phyloP scores from a whole-genome alignment of 2,888 invertebrate genomes.

The Ormyrus thymus region DNA sequence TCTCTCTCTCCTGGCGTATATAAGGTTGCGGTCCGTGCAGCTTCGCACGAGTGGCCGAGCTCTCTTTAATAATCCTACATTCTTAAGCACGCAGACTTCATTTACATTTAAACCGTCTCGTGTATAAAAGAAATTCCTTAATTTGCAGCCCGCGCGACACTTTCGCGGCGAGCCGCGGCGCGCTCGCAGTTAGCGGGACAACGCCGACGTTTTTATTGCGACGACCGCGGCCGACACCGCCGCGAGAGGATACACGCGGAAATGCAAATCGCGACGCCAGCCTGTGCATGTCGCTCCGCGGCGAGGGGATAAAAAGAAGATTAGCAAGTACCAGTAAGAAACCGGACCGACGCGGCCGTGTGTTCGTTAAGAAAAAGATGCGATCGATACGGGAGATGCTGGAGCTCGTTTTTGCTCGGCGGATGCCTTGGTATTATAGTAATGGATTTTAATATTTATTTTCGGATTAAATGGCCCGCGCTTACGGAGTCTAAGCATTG shows the following conservation, averaged over 20 bases:
- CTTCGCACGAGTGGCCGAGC: slow-evolving; percentile 55
- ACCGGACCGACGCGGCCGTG: slow-evolving; percentile 32
- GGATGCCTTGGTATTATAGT: too few species aligned
- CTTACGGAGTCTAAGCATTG: too few species aligned
- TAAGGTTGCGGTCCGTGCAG: neutral
- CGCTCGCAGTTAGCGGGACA: neutral
- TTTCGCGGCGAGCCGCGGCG: neutral
- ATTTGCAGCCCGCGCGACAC: slow-evolving; percentile 56
- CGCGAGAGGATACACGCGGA: slow-evolving; percentile 23
- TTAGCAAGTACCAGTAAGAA: slow-evolving; percentile 52
- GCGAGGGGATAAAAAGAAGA: slow-evolving; percentile 58
- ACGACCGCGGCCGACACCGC: slow-evolving; percentile 1
- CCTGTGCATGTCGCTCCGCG: slow-evolving; percentile 57
- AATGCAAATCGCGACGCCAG: slow-evolving; percentile 49
- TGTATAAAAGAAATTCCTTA: slow-evolving; percentile 59
- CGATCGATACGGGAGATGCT: slow-evolving; percentile 31
- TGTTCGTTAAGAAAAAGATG: slow-evolving; percentile 50
- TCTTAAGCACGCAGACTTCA: slow-evolving; percentile 67
- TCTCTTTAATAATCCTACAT: slow-evolving; percentile 66
- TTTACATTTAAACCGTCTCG: slow-evolving; percentile 68
- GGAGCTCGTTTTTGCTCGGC: neutral
- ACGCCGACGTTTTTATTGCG: slow-evolving; percentile 14
- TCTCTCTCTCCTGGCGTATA: too few species aligned
- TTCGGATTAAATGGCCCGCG: too few species aligned
- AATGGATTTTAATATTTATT: too few species aligned